Evolutionary conservation across 2,113 vertebrate species (phyloP).

Genomic region (Electrona antarctica): DNA sequence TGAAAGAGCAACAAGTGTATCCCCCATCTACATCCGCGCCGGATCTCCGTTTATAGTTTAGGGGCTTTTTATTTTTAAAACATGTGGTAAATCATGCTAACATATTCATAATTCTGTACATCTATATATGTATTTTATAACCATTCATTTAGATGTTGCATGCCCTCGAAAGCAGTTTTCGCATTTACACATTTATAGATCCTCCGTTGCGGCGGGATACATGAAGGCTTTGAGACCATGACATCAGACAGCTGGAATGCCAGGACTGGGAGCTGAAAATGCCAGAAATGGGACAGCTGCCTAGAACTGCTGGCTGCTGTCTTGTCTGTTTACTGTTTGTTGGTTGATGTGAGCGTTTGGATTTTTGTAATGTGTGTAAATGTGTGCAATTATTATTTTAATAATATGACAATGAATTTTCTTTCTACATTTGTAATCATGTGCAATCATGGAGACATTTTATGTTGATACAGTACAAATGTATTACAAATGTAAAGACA

Average conservation of each 20-base stretch:
- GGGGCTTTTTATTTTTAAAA: no score
- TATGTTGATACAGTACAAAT: neutral
- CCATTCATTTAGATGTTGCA: neutral
- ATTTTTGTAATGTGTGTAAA: neutral
- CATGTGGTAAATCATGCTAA: no score
- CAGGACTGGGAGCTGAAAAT: slow-evolving; percentile 77
- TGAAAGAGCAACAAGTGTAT: slow-evolving; percentile 68
- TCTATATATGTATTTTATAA: neutral
- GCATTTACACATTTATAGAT: slow-evolving; percentile 36
- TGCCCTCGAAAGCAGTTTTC: neutral
- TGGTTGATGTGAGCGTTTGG: slow-evolving; percentile 5
- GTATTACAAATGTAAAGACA: slow-evolving; percentile 60
- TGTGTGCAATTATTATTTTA: no score
- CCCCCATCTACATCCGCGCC: slow-evolving; percentile 79
- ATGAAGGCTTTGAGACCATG: slow-evolving; percentile 75
- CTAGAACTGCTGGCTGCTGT: slow-evolving; percentile 47
- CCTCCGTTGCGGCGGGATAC: slow-evolving; percentile 66
- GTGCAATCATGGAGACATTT: neutral
- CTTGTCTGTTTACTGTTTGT: slow-evolving; percentile 46
- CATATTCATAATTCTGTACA: no score
- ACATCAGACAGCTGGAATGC: slow-evolving; percentile 96
- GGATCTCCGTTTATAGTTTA: slow-evolving; percentile 1
- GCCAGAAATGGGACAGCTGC: slow-evolving; percentile 78
- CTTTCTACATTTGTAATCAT: no score
- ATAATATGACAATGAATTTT: no score